Base-by-base conservation (phyloP, 1,140 invertebrate genomes). In the Coenobita brevimanus region DNA sequence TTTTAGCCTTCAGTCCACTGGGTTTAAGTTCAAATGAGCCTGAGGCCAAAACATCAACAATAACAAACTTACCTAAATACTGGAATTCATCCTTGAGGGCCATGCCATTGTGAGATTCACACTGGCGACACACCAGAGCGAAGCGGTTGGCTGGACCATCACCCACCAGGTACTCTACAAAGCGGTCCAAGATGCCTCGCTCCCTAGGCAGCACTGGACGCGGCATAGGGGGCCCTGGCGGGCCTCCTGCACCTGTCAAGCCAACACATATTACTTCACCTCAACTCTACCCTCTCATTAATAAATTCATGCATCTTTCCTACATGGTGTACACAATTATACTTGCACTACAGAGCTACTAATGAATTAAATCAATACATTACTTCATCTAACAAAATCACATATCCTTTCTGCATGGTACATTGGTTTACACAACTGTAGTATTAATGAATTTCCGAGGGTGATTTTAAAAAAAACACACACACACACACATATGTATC, bases 31-130 rank as follows among this genome's bases (percentile, higher is more conserved):
- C n/a, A n/a, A n/a, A n/a, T n/a, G n/a, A n/a, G n/a, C n/a, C n/a
- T n/a, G n/a, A n/a, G n/a, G n/a, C n/a, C n/a, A n/a, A n/a, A n/a
- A n/a, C n/a, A n/a, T n/a, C n/a, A 60, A 46, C 64, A 90, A 17
- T 83, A 67, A 21, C 24, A 54, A 50, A 92, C 92, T 94, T 93
- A 96, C 96, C 94, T 85, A 98, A 94, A 93, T 96, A 99, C 92
- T 98, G 97, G 93, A 98, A 99, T 92, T 99, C 99, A 93, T 99
- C 98, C 92, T 96, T 95, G 6, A 99, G 94, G 24, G 98, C 97
- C 98, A 99, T 99, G 90, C 99, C 98, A 93, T 99, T 99, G 92
- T 99, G 98, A 15, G 95, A 95, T 85, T 94, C 94, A 92, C 99
- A 99, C 87, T 96, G 94, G 43, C 94, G 94, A 93, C 99, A 99